Evolutionary conservation across 2,888 invertebrate genomes (phyloP).

Genomic region (Teinopalpus imperialis): DNA sequence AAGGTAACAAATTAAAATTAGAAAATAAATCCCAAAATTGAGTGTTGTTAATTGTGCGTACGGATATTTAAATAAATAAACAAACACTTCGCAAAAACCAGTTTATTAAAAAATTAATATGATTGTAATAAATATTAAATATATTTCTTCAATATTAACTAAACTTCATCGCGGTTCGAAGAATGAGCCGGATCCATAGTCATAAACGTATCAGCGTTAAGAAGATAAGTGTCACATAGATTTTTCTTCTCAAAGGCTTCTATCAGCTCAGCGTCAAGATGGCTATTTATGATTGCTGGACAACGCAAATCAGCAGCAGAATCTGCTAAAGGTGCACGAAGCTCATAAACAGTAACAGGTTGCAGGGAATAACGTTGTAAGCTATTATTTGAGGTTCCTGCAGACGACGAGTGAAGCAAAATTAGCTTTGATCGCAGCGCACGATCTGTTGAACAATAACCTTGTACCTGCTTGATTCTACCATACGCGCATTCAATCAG

Average conservation of each 20-base stretch:
- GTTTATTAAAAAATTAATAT: constrained; percentile 8
- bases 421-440: constrained; percentile 42
- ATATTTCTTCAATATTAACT: too few species aligned
- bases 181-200: constrained; percentile 11
- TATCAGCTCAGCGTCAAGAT: constrained; percentile 41
- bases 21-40: too few species aligned
- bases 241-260: constrained; percentile 43
- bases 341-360: constrained; percentile 37
- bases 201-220: constrained; percentile 41
- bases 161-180: neutral
- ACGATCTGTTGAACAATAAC: constrained; percentile 27
- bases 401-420: constrained; percentile 39
- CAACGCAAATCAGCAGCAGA: constrained; percentile 43
- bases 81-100: neutral
- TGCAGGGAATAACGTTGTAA: constrained; percentile 39
- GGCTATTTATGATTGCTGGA: constrained; percentile 45
- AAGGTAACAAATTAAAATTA: too few species aligned
- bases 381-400: constrained; percentile 35
- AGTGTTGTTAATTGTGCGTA: too few species aligned
- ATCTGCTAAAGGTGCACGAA: constrained; percentile 40
- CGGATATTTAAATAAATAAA: neutral
- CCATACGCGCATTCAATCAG: constrained; percentile 44
- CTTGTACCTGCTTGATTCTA: constrained; percentile 32
- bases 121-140: constrained; percentile 8
- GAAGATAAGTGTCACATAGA: constrained; percentile 48